phyloP scores from a whole-genome alignment of 2,113 vertebrate species.

The Agapornis roseicollis region DNA sequence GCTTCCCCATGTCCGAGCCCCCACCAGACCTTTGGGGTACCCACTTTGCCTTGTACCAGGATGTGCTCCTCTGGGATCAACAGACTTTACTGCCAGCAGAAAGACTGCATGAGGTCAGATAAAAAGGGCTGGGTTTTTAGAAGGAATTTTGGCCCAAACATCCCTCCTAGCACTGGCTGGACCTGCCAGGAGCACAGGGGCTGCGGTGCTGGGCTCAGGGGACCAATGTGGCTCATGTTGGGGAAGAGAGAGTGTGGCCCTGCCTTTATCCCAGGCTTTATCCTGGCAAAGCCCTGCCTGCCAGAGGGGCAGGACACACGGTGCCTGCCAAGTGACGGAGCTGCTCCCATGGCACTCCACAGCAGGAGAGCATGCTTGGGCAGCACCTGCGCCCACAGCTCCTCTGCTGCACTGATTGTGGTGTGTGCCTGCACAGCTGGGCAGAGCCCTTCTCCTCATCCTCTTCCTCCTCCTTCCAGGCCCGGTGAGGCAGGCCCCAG shows the following conservation, averaged over 20 bases:
- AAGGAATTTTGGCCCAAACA: background rate
- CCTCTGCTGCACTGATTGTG: background rate
- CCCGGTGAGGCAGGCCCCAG: background rate
- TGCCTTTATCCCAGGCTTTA: background rate
- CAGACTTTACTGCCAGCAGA: background rate
- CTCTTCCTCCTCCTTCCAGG: background rate
- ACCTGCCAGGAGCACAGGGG: background rate
- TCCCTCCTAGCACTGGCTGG: background rate
- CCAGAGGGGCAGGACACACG: background rate
- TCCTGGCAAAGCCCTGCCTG: background rate
- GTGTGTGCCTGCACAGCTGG: background rate
- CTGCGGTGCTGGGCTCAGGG: background rate
- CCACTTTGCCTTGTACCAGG: background rate
- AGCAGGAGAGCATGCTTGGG: background rate
- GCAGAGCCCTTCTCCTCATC: background rate
- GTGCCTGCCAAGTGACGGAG: background rate
- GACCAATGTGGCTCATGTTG: background rate
- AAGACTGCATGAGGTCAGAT: rapidly evolving
- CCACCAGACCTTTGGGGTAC: background rate
- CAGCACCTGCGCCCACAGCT: background rate
- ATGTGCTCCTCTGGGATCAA: too few relatives aligned
- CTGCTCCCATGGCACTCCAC: background rate
- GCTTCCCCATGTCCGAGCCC: rapidly evolving
- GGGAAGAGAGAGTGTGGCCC: background rate
- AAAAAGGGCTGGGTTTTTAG: background rate